Evolutionary conservation across 2,113 vertebrate genomes (phyloP), one percentile per base, ranked within the genome.

Genomic region (Acrocephalus kingi): DNA sequence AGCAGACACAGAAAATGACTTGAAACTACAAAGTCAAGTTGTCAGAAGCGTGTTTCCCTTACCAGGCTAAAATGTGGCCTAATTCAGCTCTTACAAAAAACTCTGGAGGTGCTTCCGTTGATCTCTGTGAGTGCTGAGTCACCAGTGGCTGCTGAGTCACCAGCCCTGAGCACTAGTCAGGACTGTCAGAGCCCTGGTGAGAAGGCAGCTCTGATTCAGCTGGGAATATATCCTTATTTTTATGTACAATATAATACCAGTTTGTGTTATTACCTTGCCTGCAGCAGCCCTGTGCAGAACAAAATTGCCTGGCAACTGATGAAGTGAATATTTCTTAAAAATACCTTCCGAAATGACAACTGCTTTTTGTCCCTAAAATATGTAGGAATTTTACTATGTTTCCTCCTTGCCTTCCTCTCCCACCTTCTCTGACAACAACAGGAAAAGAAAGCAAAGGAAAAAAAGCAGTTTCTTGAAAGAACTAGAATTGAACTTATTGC

Each of bases 121-220:
- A 83, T 82, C 84, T 82, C 82, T 11, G 2, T 55, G 81, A 80
- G 63, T 93, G 88, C 96, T 92, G 95, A 91, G 79, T 94, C 96
- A 96, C 94, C 88, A 37, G 62, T 5, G 4, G 86, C 91, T 96
- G 96, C 92, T 91, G 88, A 90, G 85, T 93, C 90, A 94, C 83
- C 76, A 68, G 64, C 80, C 23, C 89, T 11, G 10, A 62, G 90
- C 39, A 30, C 63, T 78, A 22, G 67, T 33, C 87, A 55, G 75
- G 66, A 24, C 82, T 78, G 84, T 46, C 67, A 77, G 85, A 76
- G 54, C 45, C 59, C 69, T 31, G 5, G 30, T 46, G 46, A 52
- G 87, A 59, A 78, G 48, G 80, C 79, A 90, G 72, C 80, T 89
- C 89, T 69, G 84, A 89, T 94, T 93, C 93, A 93, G 68, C 72